Evolutionary conservation across 64 coral and sea anemone species (phyloP), one percentile per base, ranked within the genome.

Genomic region (Stylophora pistillata): DNA sequence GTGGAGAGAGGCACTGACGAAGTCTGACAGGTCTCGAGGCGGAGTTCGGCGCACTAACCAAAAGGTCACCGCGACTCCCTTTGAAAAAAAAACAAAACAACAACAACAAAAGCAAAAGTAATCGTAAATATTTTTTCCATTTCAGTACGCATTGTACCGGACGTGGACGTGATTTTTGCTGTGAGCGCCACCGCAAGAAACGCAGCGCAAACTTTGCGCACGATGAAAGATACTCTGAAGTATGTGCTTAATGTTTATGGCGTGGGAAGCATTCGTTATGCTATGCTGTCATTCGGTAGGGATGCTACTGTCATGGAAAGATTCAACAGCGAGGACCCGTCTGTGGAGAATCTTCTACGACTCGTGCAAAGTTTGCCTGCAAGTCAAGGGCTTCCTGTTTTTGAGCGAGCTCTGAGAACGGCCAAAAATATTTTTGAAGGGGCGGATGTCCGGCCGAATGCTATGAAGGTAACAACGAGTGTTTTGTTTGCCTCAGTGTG

Each of bases 181-280:
- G 85, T 92, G 56, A 71, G 81, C 33, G 90, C 90, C 21, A 77
- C 82, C 59, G 30, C 90, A 78, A 76, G 57, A 1, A 63, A 69
- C 30, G 80, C 60, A 14, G 33, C 34, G 17, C 21, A 84, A 70
- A 97, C 92, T 31, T 89, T 97, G 61, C 87, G 58, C 68, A 32
- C 74, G 33, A 93, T 97, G 91, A 93, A 93, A 29, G 89, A 74
- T 41, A 93, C 95, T 18, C 74, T 97, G 9, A 86, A 41, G 17
- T 74, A 91, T 30, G 75, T 97, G 9, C 90, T 93, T 21, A 85
- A 90, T 52, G 55, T 30, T 23, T 97, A 93, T 78, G 95, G 95
- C 62, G 72, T 97, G 6, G 83, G 85, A 10, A 97, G 81, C 17
- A 86, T 97, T 23, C 66, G 93, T 20, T 97, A 93, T 56, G 86